These are phyloP conservation scores for Myanophis thanlyinensis DNA, from an alignment of 2,113 vertebrate genomes.

Conservation along the genomic window DNA sequence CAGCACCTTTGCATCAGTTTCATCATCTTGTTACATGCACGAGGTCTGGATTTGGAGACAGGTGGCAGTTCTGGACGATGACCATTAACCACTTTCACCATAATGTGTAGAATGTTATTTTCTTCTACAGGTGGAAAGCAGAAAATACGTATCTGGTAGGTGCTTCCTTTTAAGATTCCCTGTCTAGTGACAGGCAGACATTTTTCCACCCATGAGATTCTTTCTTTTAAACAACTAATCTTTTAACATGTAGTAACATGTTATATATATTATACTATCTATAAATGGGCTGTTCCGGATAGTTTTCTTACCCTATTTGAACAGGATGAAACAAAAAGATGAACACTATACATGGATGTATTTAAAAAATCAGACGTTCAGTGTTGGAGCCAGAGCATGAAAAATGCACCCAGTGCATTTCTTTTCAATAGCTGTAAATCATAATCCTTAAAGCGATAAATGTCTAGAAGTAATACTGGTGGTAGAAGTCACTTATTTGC, in stretches of 20 bases:
- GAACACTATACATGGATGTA: background rate
- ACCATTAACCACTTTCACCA: slow-evolving; percentile 97
- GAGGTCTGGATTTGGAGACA: slow-evolving; percentile 84
- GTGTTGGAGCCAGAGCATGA: background rate
- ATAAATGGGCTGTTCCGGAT: background rate
- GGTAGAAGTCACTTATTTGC: background rate
- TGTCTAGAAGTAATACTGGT: background rate
- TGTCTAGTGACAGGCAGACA: background rate
- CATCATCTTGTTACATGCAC: slow-evolving; percentile 81
- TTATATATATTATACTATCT: background rate
- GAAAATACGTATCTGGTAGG: background rate
- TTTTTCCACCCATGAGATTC: background rate
- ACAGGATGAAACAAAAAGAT: too few relatives aligned
- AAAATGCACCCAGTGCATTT: background rate
- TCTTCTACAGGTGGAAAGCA: slow-evolving; percentile 77
- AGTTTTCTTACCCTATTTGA: background rate
- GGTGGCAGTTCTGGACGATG: slow-evolving; percentile 86
- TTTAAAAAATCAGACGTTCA: background rate
- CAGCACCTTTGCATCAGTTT: slow-evolving; percentile 92
- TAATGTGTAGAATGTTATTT: slow-evolving; percentile 95
- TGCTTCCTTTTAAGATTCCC: background rate
- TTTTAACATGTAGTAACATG: background rate
- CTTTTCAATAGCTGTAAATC: background rate
- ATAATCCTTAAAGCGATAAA: background rate
- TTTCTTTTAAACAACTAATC: background rate